Evolutionary conservation across 2,888 invertebrate genomes (phyloP).

Genomic region (Lasioglossum lativentre): DNA sequence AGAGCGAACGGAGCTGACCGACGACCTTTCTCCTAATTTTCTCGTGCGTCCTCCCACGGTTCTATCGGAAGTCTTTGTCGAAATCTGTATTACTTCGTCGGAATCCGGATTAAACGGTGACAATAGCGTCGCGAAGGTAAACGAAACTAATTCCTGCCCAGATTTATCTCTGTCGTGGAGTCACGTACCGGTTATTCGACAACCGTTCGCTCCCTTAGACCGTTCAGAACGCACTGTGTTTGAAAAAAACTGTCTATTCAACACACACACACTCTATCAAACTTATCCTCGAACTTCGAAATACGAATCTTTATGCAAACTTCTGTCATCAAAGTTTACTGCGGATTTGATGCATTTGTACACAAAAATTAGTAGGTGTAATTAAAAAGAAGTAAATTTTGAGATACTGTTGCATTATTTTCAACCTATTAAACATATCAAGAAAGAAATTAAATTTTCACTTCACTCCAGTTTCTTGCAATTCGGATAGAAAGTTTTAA

Average conservation of each 20-base stretch:
- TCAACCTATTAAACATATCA: no score
- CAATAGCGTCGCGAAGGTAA: background rate
- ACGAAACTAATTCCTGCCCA: slow-evolving; percentile 16
- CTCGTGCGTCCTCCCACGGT: background rate
- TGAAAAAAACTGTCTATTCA: background rate
- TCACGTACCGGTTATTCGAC: background rate
- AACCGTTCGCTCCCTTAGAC: background rate
- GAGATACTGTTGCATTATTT: no score
- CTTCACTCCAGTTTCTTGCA: no score
- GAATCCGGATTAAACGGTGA: slow-evolving; percentile 7
- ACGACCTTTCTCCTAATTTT: background rate
- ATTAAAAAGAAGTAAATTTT: no score
- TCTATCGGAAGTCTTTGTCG: slow-evolving; percentile 8
- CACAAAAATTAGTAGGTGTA: no score
- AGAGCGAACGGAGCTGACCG: background rate
- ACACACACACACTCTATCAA: no score
- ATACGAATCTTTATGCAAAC: no score
- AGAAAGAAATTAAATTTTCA: no score
- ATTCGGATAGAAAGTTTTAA: no score
- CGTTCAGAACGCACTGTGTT: background rate
- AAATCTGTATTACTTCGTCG: background rate
- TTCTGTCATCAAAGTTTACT: no score
- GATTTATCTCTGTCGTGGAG: background rate
- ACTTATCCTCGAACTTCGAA: no score
- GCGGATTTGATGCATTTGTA: no score